Conservation (phyloP, 2,797 vertebrate genomes). For the Propithecus perrieri region DNA sequence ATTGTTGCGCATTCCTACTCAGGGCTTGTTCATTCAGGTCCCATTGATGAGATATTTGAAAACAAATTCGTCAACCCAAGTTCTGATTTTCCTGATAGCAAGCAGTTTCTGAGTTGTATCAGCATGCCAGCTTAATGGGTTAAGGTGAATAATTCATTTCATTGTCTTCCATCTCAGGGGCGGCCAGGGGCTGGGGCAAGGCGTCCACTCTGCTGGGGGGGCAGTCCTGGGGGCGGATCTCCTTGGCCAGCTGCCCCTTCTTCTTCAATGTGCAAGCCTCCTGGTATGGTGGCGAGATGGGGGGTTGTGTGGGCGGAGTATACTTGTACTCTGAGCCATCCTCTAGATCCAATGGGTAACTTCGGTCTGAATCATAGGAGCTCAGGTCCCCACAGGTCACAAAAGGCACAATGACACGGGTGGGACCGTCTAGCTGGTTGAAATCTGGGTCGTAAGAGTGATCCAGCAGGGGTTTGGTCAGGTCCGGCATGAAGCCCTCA, state of each 20-base stretch:
- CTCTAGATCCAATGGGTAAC: slow-evolving; percentile 90
- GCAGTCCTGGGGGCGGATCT: slow-evolving; percentile 40
- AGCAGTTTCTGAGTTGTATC: slow-evolving; percentile 31
- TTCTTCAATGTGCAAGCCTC: slow-evolving; percentile 93
- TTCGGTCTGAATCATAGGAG: slow-evolving; percentile 93
- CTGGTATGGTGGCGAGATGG: slow-evolving; percentile 92
- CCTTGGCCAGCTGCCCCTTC: slow-evolving; percentile 90
- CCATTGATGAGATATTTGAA: background rate
- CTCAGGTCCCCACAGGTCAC: slow-evolving; percentile 95
- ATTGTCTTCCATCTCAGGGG: slow-evolving; percentile 61
- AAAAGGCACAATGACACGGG: slow-evolving; percentile 93
- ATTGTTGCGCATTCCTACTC: background rate
- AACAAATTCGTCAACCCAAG: slow-evolving; percentile 22
- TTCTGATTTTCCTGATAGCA: slow-evolving; percentile 32
- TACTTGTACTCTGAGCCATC: slow-evolving; percentile 88
- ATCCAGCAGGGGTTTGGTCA: slow-evolving; percentile 94
- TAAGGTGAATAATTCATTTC: slow-evolving; percentile 49
- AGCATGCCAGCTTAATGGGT: slow-evolving; percentile 22
- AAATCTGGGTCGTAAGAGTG: slow-evolving; percentile 92
- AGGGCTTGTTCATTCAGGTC: background rate
- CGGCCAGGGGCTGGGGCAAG: background rate
- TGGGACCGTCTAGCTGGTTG: slow-evolving; percentile 94
- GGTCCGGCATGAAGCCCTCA: slow-evolving; percentile 92
- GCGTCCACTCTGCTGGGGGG: background rate
- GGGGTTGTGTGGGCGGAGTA: slow-evolving; percentile 91